phyloP scores from a whole-genome alignment of 2,797 vertebrate genomes.

The Odontamblyopus rebecca region DNA sequence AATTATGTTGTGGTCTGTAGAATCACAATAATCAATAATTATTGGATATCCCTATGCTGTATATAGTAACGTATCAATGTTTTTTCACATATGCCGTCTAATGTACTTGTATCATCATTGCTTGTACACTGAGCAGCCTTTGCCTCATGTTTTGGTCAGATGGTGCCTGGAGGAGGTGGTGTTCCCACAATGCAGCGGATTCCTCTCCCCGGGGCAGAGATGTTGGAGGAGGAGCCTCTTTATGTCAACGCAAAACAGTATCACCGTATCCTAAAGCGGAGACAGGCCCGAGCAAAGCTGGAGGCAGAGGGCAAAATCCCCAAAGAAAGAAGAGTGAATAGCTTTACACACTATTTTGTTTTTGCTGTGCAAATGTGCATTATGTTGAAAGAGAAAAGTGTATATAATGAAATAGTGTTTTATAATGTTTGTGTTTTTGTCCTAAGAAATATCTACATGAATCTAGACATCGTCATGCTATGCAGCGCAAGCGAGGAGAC shows the following conservation, averaged over 20 bases:
- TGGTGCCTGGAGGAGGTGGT: constrained; percentile 92
- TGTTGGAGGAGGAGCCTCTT: constrained; percentile 97
- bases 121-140: constrained; percentile 16
- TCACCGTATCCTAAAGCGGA: constrained; percentile 89
- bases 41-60: background rate
- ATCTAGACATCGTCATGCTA: constrained; percentile 94
- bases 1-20: background rate
- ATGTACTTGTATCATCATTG: background rate
- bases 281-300: constrained; percentile 93
- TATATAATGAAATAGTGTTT: background rate
- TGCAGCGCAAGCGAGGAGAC: constrained; percentile 95
- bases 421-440: background rate
- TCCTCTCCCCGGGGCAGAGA: constrained; percentile 93
- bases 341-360: background rate
- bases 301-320: constrained; percentile 98
- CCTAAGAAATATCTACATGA: constrained; percentile 96
- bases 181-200: constrained; percentile 95
- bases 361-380: background rate
- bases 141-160: constrained; percentile 69
- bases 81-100: background rate
- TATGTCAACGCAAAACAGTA: constrained; percentile 86
- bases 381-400: background rate
- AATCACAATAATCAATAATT: background rate
- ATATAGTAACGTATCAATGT: background rate
- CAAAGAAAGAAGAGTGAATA: constrained; percentile 92